These are phyloP conservation scores for Cheilosia vulpina DNA, from an alignment of 2,888 invertebrate genomes.

Conservation along the genomic window DNA sequence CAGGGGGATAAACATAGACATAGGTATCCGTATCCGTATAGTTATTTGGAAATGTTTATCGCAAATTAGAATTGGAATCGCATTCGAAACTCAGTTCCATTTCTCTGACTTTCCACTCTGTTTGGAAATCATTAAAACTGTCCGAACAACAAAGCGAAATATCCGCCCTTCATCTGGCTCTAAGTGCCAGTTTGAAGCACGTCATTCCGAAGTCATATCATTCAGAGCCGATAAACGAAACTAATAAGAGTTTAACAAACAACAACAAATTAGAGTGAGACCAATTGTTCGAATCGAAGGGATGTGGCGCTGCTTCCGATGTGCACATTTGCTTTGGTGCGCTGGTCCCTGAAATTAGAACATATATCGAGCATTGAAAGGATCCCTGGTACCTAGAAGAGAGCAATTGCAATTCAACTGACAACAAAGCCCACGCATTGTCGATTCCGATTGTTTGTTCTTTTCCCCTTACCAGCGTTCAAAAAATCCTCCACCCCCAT, in stretches of 20 bases:
- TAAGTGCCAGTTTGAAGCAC: conserved; percentile 74
- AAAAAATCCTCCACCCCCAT: conserved; percentile 62
- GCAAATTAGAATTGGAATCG: conserved; percentile 60
- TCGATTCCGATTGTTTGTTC: conserved; percentile 61
- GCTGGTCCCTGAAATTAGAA: conserved; percentile 63
- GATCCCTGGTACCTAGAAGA: conserved; percentile 51
- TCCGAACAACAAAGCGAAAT: conserved; percentile 67
- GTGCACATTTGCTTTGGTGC: conserved; percentile 43
- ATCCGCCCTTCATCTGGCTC: conserved; percentile 64
- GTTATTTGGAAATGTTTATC: conserved; percentile 48
- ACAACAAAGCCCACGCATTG: conserved; percentile 62
- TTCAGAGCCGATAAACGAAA: conserved; percentile 71
- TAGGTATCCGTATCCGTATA: background rate
- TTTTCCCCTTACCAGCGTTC: conserved; percentile 26
- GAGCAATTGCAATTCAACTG: conserved; percentile 66
- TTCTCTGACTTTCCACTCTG: conserved; percentile 51
- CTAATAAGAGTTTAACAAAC: conserved; percentile 72
- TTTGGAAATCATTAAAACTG: conserved; percentile 73
- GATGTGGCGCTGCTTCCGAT: conserved; percentile 19
- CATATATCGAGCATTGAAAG: conserved; percentile 59
- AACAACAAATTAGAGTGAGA: conserved; percentile 65
- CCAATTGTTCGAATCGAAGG: conserved; percentile 47
- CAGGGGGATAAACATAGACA: conserved; percentile 25
- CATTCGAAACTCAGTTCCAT: conserved; percentile 35
- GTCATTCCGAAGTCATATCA: conserved; percentile 68